Evolutionary conservation across 2,888 invertebrate species (phyloP).

Genomic region (Agrotis segetum): DNA sequence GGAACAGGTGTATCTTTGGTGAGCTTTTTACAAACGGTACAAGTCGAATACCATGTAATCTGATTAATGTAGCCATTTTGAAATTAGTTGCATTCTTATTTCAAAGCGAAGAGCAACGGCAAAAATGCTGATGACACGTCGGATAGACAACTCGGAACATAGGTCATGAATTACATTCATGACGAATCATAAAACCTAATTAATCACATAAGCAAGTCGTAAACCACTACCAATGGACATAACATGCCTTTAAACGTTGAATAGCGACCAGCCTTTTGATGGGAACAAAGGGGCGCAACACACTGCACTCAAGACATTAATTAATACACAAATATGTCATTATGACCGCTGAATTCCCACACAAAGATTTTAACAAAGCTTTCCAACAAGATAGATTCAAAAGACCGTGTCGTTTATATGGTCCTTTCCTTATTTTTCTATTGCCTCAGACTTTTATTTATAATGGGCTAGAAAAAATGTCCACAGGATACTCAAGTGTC

Average conservation of each 20-base stretch:
- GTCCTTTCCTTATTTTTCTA: constrained; percentile 53
- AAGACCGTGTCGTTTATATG: constrained; percentile 47
- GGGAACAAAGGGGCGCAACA: constrained; percentile 69
- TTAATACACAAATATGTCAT: constrained; percentile 76
- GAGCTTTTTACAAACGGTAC: constrained; percentile 39
- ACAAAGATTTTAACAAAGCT: constrained; percentile 60
- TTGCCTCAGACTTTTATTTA: constrained; percentile 45
- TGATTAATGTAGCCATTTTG: constrained; percentile 31
- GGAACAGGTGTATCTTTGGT: constrained; percentile 53
- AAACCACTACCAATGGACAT: constrained; percentile 56
- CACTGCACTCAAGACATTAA: constrained; percentile 69
- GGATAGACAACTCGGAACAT: not conserved
- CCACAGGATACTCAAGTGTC: constrained; percentile 48
- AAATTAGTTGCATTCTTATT: constrained; percentile 1
- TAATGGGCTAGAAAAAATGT: constrained; percentile 48
- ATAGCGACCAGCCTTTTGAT: constrained; percentile 63
- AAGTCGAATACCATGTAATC: constrained; percentile 37
- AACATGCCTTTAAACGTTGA: constrained; percentile 56
- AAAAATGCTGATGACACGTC: not conserved
- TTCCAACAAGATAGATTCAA: constrained; percentile 42
- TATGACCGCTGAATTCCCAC: constrained; percentile 71
- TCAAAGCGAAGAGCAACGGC: not conserved
- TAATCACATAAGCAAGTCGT: constrained; percentile 46
- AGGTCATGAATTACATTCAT: constrained; percentile 1
- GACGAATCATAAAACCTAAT: constrained; percentile 38